Evolutionary conservation across 2,888 invertebrate genomes (phyloP).

Genomic region (Lithodes maja): DNA sequence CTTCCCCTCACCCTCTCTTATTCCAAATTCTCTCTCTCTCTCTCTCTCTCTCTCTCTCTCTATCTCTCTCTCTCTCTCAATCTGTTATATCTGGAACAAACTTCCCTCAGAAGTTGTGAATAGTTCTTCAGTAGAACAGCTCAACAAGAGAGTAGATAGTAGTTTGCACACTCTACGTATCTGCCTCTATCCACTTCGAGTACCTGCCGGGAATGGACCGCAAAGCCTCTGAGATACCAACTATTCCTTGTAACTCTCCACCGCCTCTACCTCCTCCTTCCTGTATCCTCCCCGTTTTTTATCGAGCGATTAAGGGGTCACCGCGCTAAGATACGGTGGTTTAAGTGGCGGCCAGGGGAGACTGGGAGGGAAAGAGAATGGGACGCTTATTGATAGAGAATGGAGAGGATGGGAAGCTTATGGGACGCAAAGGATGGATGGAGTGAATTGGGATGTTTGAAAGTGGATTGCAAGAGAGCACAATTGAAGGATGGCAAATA

Average conservation of each 20-base stretch:
- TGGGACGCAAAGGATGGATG: neutral
- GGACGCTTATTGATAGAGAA: neutral
- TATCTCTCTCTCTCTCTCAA: neutral
- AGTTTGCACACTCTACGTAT: no score
- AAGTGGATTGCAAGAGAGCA: no score
- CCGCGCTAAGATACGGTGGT: neutral
- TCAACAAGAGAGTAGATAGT: no score
- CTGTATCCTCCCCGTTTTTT: neutral
- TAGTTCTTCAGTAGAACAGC: no score
- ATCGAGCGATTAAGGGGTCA: neutral
- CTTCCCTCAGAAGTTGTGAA: neutral
- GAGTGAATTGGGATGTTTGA: no score
- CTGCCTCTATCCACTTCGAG: neutral
- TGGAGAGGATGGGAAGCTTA: neutral
- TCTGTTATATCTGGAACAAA: neutral
- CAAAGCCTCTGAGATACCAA: no score
- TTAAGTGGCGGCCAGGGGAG: neutral
- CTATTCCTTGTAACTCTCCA: neutral
- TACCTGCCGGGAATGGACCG: no score
- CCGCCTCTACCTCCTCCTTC: neutral
- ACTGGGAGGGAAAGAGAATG: neutral
- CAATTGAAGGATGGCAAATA: no score
- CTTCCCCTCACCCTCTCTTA: neutral
- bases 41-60: conserved; percentile 6
- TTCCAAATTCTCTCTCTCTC: neutral